phyloP scores from a whole-genome alignment of 2,888 invertebrate species.

The Pterostichus madidus region DNA sequence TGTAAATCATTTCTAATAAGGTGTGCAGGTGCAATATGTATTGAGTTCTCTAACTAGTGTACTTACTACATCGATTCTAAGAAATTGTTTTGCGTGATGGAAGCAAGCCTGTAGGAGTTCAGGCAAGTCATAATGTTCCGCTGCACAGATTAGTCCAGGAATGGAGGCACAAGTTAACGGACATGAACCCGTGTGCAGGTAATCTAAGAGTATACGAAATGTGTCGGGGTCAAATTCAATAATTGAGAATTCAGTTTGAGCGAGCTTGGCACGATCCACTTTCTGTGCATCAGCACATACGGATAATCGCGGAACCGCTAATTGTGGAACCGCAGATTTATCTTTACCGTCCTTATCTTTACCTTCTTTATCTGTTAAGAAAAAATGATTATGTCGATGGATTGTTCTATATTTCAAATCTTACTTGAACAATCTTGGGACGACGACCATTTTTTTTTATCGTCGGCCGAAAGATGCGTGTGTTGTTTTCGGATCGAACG shows the following conservation, averaged over 20 bases:
- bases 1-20: not conserved
- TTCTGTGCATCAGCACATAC: slow-evolving; percentile 97
- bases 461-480: slow-evolving; percentile 90
- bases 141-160: slow-evolving; percentile 95
- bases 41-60: slow-evolving; percentile 12
- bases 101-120: slow-evolving; percentile 96
- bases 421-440: slow-evolving; percentile 93
- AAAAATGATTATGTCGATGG: slow-evolving; percentile 48
- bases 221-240: slow-evolving; percentile 97
- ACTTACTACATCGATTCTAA: slow-evolving; percentile 92
- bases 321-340: slow-evolving; percentile 84
- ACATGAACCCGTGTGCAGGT: slow-evolving; percentile 95
- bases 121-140: slow-evolving; percentile 95
- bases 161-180: slow-evolving; percentile 94
- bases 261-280: slow-evolving; percentile 93
- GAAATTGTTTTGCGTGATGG: slow-evolving; percentile 96
- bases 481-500: slow-evolving; percentile 91
- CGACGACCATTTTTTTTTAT: slow-evolving; percentile 95
- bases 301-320: slow-evolving; percentile 92
- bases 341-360: slow-evolving; percentile 90
- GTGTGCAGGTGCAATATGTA: slow-evolving; percentile 18
- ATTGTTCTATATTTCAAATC: slow-evolving; percentile 71
- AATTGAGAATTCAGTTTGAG: slow-evolving; percentile 96
- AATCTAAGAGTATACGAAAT: slow-evolving; percentile 93
- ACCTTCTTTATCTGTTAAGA: slow-evolving; percentile 85